phyloP scores from a whole-genome alignment of 2,888 invertebrate genomes.

The Lepas anatifera region DNA sequence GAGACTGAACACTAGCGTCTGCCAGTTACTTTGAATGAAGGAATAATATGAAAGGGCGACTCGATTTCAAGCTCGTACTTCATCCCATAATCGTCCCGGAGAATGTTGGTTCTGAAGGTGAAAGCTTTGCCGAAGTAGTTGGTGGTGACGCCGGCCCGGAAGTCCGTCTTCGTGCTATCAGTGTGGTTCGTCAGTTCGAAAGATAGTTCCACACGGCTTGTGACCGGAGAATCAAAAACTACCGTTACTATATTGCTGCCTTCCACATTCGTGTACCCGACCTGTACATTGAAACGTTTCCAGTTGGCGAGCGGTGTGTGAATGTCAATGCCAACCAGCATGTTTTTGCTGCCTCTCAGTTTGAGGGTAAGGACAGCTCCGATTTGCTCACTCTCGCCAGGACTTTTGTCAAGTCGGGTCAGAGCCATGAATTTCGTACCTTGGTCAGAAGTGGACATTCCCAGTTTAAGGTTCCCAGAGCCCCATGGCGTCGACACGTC shows the following conservation, averaged over 20 bases:
- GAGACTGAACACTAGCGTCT: too few relatives aligned
- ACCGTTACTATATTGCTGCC: not conserved
- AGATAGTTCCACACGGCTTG: not conserved
- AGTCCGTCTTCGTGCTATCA: not conserved
- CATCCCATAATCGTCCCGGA: not conserved
- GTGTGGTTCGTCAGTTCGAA: not conserved
- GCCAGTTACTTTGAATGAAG: not conserved
- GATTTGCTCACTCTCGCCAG: not conserved
- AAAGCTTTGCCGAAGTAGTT: slow-evolving; percentile 5
- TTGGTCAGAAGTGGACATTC: not conserved
- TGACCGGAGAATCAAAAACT: not conserved
- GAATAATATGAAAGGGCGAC: not conserved
- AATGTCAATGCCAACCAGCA: not conserved
- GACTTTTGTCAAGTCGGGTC: not conserved
- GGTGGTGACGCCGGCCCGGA: slow-evolving; percentile 1
- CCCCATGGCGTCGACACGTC: not conserved
- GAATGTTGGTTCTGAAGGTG: not conserved
- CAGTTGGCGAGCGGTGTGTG: not conserved
- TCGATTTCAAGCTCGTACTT: slow-evolving; percentile 12
- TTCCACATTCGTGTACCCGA: not conserved
- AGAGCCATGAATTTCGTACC: not conserved
- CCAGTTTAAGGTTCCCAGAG: not conserved
- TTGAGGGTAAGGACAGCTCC: too few relatives aligned
- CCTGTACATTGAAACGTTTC: not conserved
- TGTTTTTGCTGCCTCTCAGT: not conserved